These are phyloP conservation scores for Spialia ferax DNA, from an alignment of 2,888 invertebrate genomes.

Conservation along the genomic window DNA sequence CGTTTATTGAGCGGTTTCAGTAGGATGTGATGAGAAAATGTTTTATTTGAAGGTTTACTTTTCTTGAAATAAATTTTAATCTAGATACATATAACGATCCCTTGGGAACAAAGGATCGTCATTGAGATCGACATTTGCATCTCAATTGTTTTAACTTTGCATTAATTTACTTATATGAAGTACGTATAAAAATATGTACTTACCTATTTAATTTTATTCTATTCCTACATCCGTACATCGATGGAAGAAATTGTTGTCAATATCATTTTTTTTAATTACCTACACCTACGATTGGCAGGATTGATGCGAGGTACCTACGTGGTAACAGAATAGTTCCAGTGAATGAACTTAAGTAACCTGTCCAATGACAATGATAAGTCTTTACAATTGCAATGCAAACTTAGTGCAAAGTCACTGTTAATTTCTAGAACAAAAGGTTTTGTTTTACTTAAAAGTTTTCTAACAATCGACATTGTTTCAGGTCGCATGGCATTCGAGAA, in stretches of 20 bases:
- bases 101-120: too few relatives aligned
- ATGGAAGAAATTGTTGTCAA: not conserved
- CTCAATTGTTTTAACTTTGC: too few relatives aligned
- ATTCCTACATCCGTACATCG: too few relatives aligned
- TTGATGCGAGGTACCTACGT: not conserved
- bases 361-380: not conserved
- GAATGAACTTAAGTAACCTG: not conserved
- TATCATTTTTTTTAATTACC: not conserved
- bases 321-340: not conserved
- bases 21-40: not conserved
- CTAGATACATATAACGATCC: too few relatives aligned
- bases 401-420: not conserved
- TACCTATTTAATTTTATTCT: too few relatives aligned
- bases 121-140: too few relatives aligned
- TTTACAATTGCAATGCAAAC: not conserved
- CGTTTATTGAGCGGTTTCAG: not conserved
- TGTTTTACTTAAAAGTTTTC: slow-evolving; percentile 19
- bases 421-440: not conserved
- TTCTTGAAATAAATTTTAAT: not conserved
- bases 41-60: not conserved
- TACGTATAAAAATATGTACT: too few relatives aligned
- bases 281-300: not conserved
- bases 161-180: too few relatives aligned
- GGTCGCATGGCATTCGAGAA: slow-evolving; percentile 97
- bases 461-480: slow-evolving; percentile 64